phyloP scores from a whole-genome alignment of 1,140 invertebrate genomes.

The Pseudoatta argentina region DNA sequence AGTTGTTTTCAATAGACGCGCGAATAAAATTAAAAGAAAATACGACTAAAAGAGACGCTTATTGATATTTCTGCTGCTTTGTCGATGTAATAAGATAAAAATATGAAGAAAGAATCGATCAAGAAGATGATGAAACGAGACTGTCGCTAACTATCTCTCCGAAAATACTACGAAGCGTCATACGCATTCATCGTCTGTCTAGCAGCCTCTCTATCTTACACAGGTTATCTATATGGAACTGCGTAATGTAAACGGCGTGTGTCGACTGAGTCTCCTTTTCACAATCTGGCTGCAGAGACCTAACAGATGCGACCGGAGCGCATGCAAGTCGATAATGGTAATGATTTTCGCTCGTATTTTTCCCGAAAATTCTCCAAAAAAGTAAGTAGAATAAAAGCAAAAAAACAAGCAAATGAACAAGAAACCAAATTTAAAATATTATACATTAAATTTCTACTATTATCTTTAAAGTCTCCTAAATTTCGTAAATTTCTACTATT shows the following conservation, averaged over 20 bases:
- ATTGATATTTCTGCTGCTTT: constrained; percentile 14
- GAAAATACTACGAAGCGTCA: constrained; percentile 25
- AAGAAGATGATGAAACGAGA: not conserved
- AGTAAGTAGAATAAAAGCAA: not conserved
- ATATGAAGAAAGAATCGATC: not conserved
- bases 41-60: constrained; percentile 5
- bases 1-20: not conserved
- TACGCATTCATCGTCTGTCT: constrained; percentile 53
- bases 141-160: not conserved
- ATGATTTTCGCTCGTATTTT: constrained; percentile 49
- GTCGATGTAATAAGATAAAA: not conserved
- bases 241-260: constrained; percentile 46
- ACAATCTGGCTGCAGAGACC: constrained; percentile 62
- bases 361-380: not conserved
- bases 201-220: constrained; percentile 43
- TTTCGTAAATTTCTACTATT: not conserved
- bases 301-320: constrained; percentile 18
- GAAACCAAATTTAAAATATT: not conserved
- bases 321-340: constrained; percentile 54
- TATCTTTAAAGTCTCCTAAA: not conserved
- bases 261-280: constrained; percentile 50
- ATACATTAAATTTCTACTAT: not conserved
- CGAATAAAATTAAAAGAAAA: constrained; percentile 21
- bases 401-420: not conserved
- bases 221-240: constrained; percentile 50